phyloP scores from a whole-genome alignment of 2,797 vertebrate species.

The Sciurus vulgaris region DNA sequence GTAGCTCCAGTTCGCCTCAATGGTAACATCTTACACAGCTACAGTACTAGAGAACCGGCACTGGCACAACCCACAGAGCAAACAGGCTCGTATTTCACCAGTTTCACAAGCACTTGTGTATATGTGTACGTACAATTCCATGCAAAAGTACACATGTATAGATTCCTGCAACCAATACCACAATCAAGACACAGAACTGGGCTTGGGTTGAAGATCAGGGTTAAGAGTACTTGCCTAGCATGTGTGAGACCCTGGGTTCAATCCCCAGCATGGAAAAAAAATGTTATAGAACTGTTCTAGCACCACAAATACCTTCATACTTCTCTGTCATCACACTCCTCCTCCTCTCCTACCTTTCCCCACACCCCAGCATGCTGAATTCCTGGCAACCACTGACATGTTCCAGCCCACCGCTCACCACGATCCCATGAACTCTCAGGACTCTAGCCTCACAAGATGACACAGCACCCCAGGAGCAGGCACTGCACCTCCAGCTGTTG shows the following conservation, averaged over 20 bases:
- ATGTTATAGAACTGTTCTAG: background rate
- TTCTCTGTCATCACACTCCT: background rate
- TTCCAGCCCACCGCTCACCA: background rate
- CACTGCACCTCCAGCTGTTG: background rate
- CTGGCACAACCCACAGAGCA: background rate
- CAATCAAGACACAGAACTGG: background rate
- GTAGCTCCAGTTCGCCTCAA: background rate
- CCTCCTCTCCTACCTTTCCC: background rate
- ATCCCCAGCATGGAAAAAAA: background rate
- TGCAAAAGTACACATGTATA: background rate
- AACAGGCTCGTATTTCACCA: background rate
- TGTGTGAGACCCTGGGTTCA: background rate
- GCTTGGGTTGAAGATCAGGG: background rate
- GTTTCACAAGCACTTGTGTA: background rate
- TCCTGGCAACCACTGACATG: background rate
- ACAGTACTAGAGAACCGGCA: background rate
- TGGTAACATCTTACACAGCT: background rate
- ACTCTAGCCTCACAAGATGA: background rate
- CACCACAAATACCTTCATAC: background rate
- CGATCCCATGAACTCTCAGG: background rate
- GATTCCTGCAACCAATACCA: background rate
- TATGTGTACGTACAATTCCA: background rate
- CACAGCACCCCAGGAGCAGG: background rate
- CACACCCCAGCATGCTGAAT: background rate
- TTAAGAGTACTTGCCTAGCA: background rate